Percentiles rank a stretch among this genome's conserved stretches.
phyloP scores from a whole-genome alignment of 2,113 vertebrate species.

The Hylia prasina region DNA sequence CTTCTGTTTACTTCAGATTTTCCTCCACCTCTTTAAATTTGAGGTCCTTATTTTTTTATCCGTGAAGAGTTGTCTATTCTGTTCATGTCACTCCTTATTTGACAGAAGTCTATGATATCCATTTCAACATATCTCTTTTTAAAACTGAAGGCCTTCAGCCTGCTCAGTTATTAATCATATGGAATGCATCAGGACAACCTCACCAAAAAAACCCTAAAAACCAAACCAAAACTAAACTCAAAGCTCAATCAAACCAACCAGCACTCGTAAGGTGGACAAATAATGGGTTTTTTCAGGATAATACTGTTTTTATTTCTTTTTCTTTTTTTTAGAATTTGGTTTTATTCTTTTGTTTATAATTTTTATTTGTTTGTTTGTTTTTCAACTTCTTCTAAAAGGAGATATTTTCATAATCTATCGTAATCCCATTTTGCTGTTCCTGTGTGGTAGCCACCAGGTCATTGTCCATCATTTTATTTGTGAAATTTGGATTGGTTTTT shows the following conservation, averaged over 20 bases:
- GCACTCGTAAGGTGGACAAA: neutral
- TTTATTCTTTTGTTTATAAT: neutral
- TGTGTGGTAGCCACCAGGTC: neutral
- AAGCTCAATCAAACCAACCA: neutral
- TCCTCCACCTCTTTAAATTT: neutral
- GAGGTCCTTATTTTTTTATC: neutral
- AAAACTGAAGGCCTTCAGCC: neutral
- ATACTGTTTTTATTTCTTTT: fast-evolving
- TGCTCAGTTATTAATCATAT: neutral
- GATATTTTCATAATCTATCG: neutral
- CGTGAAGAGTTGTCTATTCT: neutral
- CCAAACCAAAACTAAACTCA: neutral
- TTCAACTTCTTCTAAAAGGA: neutral
- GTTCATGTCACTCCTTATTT: neutral
- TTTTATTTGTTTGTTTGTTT: neutral
- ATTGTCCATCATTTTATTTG: neutral
- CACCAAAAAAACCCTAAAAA: fast-evolving
- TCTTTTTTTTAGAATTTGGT: neutral
- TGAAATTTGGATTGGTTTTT: neutral
- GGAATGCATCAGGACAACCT: neutral
- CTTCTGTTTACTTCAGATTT: neutral
- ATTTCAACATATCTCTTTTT: neutral
- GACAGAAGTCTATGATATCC: fast-evolving
- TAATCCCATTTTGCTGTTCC: neutral
- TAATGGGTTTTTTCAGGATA: neutral